Conservation (phyloP, 1,140 invertebrate species). For the Drosophila pandora region DNA sequence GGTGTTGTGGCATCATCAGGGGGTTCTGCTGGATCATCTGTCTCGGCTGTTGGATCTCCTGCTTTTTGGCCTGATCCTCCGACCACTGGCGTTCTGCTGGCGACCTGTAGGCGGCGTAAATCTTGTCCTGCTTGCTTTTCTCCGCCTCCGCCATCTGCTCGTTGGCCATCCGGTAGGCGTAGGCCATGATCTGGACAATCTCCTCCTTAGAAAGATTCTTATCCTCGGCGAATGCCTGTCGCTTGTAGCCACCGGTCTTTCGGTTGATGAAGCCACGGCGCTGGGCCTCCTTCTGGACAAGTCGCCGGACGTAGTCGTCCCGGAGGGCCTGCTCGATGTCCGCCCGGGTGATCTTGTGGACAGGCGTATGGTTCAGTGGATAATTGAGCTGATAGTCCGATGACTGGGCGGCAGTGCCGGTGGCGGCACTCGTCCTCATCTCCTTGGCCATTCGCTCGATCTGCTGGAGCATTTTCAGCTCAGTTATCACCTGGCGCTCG, state of each 20-base stretch:
- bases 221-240: slow-evolving; percentile 33
- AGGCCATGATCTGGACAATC: slow-evolving; percentile 70
- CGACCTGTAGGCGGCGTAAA: slow-evolving; percentile 47
- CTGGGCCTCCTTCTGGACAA: slow-evolving; percentile 63
- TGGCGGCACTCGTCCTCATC: slow-evolving; percentile 46
- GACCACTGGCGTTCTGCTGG: slow-evolving; percentile 1
- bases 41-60: slow-evolving; percentile 4
- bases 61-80: background rate
- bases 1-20: slow-evolving; percentile 27
- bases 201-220: slow-evolving; percentile 65
- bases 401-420: background rate
- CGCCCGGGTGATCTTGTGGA: slow-evolving; percentile 70
- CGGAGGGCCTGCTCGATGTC: slow-evolving; percentile 72
- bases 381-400: slow-evolving; percentile 46
- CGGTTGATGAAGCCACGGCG: slow-evolving; percentile 1
- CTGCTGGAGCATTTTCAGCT: slow-evolving; percentile 67
- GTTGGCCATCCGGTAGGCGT: slow-evolving; percentile 72
- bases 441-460: slow-evolving; percentile 72
- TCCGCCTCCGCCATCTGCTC: slow-evolving; percentile 30
- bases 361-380: slow-evolving; percentile 63
- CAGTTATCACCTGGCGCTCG: slow-evolving; percentile 70
- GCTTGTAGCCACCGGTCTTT: slow-evolving; percentile 45
- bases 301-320: slow-evolving; percentile 65
- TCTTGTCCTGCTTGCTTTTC: slow-evolving; percentile 37
- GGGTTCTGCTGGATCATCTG: slow-evolving; percentile 9